Conservation (phyloP, 2,797 vertebrate species). For the Harpagifer antarcticus region DNA sequence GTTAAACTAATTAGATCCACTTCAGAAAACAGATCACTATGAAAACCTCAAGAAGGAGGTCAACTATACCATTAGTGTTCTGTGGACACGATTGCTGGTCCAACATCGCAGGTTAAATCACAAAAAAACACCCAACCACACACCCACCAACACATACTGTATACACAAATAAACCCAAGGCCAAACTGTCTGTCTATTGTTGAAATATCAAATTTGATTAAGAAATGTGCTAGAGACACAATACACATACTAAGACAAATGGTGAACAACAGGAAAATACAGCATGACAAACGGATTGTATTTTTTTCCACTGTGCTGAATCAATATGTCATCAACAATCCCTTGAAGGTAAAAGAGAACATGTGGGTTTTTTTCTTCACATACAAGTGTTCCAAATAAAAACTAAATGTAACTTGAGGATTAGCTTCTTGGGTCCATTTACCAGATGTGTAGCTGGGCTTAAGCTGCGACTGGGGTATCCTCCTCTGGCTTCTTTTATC, state of each 20-base stretch:
- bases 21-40: too few species aligned
- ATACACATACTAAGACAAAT: conserved; percentile 55
- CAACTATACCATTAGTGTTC: neutral
- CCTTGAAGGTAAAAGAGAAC: conserved; percentile 24
- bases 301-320: conserved; percentile 52
- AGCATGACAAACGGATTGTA: conserved; percentile 33
- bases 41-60: too few species aligned
- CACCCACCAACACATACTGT: too few species aligned
- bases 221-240: conserved; percentile 32
- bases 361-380: conserved; percentile 31
- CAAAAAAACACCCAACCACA: neutral
- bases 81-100: neutral
- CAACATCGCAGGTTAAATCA: conserved; percentile 11
- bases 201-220: conserved; percentile 20
- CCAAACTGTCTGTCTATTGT: neutral
- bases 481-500: too few species aligned
- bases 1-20: too few species aligned
- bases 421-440: too few species aligned
- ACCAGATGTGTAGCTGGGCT: too few species aligned
- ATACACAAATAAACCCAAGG: neutral
- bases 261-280: conserved; percentile 54
- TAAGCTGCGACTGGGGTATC: too few species aligned
- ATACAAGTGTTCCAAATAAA: conserved; percentile 33
- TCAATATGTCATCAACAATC: conserved; percentile 58
- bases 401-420: conserved; percentile 6